A percentile compares a stretch with the other conserved stretches of the same genome.
These are phyloP conservation scores for Stenolophus ochropezus DNA, from an alignment of 2,888 invertebrate species.

Conservation along the genomic window DNA sequence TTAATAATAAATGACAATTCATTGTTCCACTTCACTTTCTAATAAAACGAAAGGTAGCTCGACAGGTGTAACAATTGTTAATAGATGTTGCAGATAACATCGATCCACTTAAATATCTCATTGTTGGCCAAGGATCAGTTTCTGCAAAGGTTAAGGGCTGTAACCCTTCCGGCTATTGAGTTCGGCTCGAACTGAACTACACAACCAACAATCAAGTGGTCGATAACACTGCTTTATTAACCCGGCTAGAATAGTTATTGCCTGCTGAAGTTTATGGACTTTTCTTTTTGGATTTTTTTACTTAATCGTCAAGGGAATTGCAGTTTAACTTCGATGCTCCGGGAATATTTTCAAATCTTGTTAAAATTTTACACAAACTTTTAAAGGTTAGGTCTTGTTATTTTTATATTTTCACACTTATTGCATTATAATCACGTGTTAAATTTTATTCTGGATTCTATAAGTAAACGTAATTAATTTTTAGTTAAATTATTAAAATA, in stretches of 20 bases:
- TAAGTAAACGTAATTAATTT: too few relatives aligned
- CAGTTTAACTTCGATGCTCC: too few relatives aligned
- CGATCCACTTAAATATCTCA: neutral
- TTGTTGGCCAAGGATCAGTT: neutral
- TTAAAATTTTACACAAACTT: too few relatives aligned
- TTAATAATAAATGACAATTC: neutral
- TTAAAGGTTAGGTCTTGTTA: too few relatives aligned
- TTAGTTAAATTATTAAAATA: too few relatives aligned
- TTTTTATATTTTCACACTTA: too few relatives aligned
- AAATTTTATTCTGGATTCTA: too few relatives aligned
- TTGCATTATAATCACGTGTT: too few relatives aligned
- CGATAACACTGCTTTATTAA: neutral
- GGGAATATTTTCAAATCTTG: too few relatives aligned
- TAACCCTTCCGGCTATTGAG: neutral
- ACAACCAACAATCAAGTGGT: neutral
- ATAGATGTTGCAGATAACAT: neutral
- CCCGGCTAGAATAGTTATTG: neutral
- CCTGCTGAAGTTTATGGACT: neutral
- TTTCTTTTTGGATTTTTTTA: neutral
- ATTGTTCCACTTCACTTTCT: neutral
- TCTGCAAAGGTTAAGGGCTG: neutral
- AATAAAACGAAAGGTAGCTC: neutral
- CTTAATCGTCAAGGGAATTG: too few relatives aligned
- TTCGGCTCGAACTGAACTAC: neutral
- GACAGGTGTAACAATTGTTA: neutral